Percentiles rank a stretch among this genome's conserved stretches.
These are phyloP conservation scores for Eupithecia vulgata DNA, from an alignment of 2,888 invertebrate species.

Conservation along the genomic window DNA sequence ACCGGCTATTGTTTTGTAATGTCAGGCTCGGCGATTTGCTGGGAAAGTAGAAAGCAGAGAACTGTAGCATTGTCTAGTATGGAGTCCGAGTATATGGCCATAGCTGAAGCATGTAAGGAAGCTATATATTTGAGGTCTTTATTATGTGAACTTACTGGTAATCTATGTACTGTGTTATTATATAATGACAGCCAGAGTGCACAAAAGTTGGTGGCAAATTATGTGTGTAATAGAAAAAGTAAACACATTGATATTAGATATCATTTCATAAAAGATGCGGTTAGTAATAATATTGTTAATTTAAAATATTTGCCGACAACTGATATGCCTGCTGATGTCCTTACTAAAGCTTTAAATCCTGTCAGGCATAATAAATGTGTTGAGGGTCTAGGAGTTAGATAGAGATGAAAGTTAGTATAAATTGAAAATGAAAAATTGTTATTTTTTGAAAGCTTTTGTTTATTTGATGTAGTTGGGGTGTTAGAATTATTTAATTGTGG, in stretches of 20 bases:
- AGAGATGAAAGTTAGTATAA: too few relatives aligned
- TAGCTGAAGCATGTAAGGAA: neutral
- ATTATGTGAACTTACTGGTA: neutral
- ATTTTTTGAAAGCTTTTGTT: too few relatives aligned
- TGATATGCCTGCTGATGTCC: conserved; percentile 3
- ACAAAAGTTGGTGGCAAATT: neutral
- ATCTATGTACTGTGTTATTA: neutral
- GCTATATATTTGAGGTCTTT: neutral
- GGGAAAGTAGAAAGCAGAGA: neutral
- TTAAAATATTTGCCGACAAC: neutral
- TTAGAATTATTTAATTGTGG: too few relatives aligned
- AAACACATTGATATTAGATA: neutral
- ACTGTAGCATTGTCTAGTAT: neutral
- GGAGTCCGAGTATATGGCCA: neutral
- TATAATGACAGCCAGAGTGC: neutral
- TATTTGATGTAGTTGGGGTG: too few relatives aligned
- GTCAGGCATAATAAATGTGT: too few relatives aligned
- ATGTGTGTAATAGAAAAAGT: neutral
- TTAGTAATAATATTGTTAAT: neutral
- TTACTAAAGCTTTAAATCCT: too few relatives aligned
- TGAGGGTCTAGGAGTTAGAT: too few relatives aligned
- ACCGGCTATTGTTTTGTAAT: neutral
- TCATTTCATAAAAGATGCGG: neutral
- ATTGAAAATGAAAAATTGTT: too few relatives aligned
- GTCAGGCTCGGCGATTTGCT: neutral